A percentile compares a stretch with the other conserved stretches of the same genome.
These are phyloP conservation scores for Solea senegalensis DNA, from an alignment of 2,113 vertebrate species.

Conservation along the genomic window DNA sequence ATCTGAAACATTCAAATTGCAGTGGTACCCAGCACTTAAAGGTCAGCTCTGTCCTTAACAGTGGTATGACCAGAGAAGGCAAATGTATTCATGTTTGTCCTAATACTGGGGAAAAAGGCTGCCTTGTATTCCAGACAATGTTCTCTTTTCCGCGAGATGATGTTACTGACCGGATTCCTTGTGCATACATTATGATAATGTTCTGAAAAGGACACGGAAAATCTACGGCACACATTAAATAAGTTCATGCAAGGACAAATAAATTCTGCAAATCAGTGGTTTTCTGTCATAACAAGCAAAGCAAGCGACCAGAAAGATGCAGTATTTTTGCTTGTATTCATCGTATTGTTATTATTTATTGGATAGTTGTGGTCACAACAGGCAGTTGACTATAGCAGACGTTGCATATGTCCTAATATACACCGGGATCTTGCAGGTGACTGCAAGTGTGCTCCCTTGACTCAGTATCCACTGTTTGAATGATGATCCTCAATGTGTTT, in stretches of 20 bases:
- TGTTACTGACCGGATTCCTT: slow-evolving; percentile 15
- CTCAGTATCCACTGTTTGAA: too few species aligned
- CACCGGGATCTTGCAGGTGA: too few species aligned
- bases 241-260: slow-evolving; percentile 16
- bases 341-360: background rate
- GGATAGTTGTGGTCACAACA: background rate
- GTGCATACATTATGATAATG: slow-evolving; percentile 42
- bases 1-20: slow-evolving; percentile 46
- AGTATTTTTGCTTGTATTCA: background rate
- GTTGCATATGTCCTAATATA: too few species aligned
- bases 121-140: slow-evolving; percentile 37
- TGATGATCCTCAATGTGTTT: too few species aligned
- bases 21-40: slow-evolving; percentile 45
- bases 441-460: too few species aligned
- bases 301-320: background rate
- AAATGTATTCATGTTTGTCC: slow-evolving; percentile 48
- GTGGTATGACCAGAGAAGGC: slow-evolving; percentile 28
- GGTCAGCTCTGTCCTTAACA: slow-evolving; percentile 52
- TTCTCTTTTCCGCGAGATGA: slow-evolving; percentile 13
- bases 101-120: slow-evolving; percentile 36
- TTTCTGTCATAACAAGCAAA: background rate
- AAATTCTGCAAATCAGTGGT: background rate
- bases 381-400: background rate
- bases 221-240: background rate
- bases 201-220: slow-evolving; percentile 15